Base-by-base conservation (phyloP, 2,888 invertebrate genomes). In the Balanococcus diminutus region DNA sequence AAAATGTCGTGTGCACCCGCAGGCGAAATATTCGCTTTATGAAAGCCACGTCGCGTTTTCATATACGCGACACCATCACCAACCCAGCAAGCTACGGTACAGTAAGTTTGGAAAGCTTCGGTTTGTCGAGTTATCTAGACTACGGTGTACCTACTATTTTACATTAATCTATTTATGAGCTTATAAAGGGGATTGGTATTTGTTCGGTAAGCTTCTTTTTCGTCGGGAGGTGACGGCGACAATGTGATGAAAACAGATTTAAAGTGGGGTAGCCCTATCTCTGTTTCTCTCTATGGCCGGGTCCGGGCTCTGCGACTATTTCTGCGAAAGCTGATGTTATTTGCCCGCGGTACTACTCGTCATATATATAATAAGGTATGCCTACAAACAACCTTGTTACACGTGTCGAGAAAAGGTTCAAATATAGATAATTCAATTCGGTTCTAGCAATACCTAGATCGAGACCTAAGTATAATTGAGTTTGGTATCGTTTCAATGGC, bases 161-260 rank as follows among this genome's bases (percentile, higher is more conserved):
- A 79, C 75, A 79, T 79, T 79, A 79, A 79, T 79, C 75, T 79
- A 79, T 79, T 79, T 79, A 79, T 36, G 67, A 79, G 75, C 75
- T 79, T 79, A 79, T 79, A 79, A n/a, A 79, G 75, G 75, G 75
- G 31, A 67, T 67, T 31, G 67, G 67, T 67, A 67, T 67, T 31
- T 67, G 67, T 31, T 67, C 67, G 67, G 67, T 67, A 67, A 67
- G 67, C 67, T 67, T 31, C 67, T 67, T 67, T 67, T 67, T 67
- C 28, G 56, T 56, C 56, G 56, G 36, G 31, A 67, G 67, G 67
- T 31, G 67, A 67, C 67, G 67, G 67, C 5, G 67, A 67, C 67
- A 67, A 28, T 67, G 67, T 67, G 67, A 67, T 67, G 67, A 67
- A 67, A 67, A 67, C 67, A 67, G 67, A 67, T 67, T 67, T 67